phyloP scores from a whole-genome alignment of 2,888 invertebrate genomes.

The Selenia dentaria region DNA sequence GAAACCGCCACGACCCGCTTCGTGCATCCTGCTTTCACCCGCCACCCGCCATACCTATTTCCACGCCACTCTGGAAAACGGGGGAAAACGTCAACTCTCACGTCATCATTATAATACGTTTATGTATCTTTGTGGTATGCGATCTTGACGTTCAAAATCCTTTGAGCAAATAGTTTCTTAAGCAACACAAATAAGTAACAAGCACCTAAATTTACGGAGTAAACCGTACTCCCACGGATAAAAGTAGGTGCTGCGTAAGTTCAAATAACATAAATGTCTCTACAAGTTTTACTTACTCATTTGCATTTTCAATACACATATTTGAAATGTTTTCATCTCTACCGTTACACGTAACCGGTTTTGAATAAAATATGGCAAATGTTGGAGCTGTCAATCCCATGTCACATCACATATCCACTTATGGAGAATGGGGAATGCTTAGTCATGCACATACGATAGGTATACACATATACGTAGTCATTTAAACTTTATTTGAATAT shows the following conservation, averaged over 20 bases:
- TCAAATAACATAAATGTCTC: neutral
- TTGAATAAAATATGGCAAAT: constrained; percentile 37
- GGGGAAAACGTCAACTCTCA: constrained; percentile 79
- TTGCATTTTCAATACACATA: constrained; percentile 7
- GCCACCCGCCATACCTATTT: constrained; percentile 52
- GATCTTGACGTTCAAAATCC: too few relatives aligned
- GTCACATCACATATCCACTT: constrained; percentile 28
- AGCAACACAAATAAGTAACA: too few relatives aligned
- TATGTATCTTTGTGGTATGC: too few relatives aligned
- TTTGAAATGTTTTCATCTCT: constrained; percentile 19
- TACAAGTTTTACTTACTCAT: constrained; percentile 1
- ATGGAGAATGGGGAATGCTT: constrained; percentile 16
- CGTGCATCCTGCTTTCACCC: constrained; percentile 67
- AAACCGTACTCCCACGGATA: constrained; percentile 43
- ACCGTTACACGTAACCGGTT: constrained; percentile 37
- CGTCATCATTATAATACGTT: constrained; percentile 69
- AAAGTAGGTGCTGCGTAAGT: neutral
- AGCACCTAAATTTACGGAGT: too few relatives aligned
- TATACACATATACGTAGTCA: neutral
- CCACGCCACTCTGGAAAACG: constrained; percentile 66
- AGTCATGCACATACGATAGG: constrained; percentile 12
- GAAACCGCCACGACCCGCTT: constrained; percentile 72
- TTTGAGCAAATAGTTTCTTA: too few relatives aligned
- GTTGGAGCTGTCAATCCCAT: constrained; percentile 31
- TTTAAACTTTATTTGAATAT: constrained; percentile 20